Evolutionary conservation across 1,140 invertebrate species (phyloP).

Genomic region (Diabrotica undecimpunctata): DNA sequence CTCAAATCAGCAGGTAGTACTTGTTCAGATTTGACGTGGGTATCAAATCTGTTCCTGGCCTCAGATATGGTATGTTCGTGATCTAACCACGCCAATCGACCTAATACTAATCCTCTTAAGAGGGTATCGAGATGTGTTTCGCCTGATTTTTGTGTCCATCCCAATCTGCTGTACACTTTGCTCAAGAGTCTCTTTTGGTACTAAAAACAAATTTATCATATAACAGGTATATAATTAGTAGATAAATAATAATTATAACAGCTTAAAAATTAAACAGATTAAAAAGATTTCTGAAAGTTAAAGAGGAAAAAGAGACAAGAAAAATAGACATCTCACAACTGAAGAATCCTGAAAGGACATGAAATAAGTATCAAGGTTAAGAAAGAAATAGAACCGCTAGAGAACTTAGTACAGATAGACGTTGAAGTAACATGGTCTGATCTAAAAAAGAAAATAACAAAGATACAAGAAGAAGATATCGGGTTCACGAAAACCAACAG

Average conservation of each 20-base stretch:
- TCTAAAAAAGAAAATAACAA: no score
- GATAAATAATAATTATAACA: not conserved
- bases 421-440: no score
- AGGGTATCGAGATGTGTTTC: constrained; percentile 83
- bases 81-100: constrained; percentile 74
- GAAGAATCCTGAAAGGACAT: no score
- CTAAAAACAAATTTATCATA: constrained; percentile 33
- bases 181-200: constrained; percentile 69
- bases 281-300: no score
- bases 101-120: constrained; percentile 77
- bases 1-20: constrained; percentile 84
- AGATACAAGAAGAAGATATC: no score
- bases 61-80: constrained; percentile 73
- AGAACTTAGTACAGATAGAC: no score
- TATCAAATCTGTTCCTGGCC: constrained; percentile 69
- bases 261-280: not conserved
- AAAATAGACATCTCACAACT: no score
- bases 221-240: not conserved
- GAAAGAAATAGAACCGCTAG: no score
- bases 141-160: constrained; percentile 70
- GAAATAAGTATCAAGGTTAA: no score
- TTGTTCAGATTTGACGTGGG: constrained; percentile 60
- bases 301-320: no score
- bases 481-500: no score
- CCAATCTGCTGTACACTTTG: constrained; percentile 66